These are phyloP conservation scores for Ditula angustiorana DNA, from an alignment of 2,888 invertebrate species.

Conservation along the genomic window DNA sequence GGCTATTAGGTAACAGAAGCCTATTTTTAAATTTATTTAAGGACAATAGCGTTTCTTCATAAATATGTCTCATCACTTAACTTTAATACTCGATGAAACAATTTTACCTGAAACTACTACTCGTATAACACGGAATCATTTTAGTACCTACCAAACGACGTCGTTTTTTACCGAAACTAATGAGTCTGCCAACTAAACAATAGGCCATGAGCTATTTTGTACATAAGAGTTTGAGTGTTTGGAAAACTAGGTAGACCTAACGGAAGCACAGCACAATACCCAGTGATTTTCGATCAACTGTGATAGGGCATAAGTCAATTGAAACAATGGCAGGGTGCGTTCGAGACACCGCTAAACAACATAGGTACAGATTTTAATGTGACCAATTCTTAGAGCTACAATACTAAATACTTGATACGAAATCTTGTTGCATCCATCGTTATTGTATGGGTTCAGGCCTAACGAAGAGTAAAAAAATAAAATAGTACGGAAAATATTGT, in stretches of 20 bases:
- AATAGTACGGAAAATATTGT: too few relatives aligned
- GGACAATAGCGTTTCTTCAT: background rate
- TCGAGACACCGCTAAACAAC: constrained; percentile 46
- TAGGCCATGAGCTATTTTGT: constrained; percentile 38
- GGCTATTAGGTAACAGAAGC: background rate
- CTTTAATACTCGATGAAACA: too few relatives aligned
- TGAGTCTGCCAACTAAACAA: constrained; percentile 28
- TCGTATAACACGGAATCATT: constrained; percentile 12
- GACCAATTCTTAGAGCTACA: constrained; percentile 18
- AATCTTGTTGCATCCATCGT: too few relatives aligned
- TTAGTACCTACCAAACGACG: background rate
- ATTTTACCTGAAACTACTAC: background rate
- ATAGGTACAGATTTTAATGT: constrained; percentile 20
- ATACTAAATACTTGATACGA: too few relatives aligned
- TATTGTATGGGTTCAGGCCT: too few relatives aligned
- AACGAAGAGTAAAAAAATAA: too few relatives aligned
- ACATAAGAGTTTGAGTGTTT: constrained; percentile 44
- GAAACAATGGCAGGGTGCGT: constrained; percentile 77
- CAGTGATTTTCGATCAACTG: constrained; percentile 62
- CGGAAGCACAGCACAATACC: constrained; percentile 65
- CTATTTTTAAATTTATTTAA: background rate
- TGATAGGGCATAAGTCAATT: constrained; percentile 67
- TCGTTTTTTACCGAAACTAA: constrained; percentile 25
- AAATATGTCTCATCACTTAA: too few relatives aligned
- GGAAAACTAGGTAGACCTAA: constrained; percentile 47